Base-by-base conservation (phyloP, 2,888 invertebrate genomes). In the Belgica antarctica region DNA sequence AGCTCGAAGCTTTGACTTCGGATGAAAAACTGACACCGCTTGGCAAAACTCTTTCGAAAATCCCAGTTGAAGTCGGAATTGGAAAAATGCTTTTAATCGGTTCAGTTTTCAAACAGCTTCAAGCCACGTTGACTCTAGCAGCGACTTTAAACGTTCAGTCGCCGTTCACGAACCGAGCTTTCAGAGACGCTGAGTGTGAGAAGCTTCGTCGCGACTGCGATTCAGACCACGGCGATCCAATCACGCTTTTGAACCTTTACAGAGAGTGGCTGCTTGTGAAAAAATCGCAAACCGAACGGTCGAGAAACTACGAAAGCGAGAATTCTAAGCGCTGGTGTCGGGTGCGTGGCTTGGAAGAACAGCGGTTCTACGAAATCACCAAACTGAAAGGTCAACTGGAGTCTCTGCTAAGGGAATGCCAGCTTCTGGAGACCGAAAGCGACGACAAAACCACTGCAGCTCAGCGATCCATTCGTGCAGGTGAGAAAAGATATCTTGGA, bases 71-170 rank as follows among this genome's bases (percentile, higher is more conserved):
- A 77, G 90, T 99, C 69, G 86, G 90, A 0, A 86, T 99, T 70
- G 97, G 97, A 1, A 99, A 99, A 82, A 96, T 99, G 85, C 82
- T 98, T 36, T 89, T 97, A 22, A 86, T 94, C 82, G 96, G 95
- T 0, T 90, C 92, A 1, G 86, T 95, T 5, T 94, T 96, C 72
- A 86, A 92, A 72, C 91, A 95, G 75, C 86, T 93, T 0, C 91
- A 94, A 75, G 90, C 96, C 0, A 89, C 96, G 12, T 81, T 99
- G 5, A 93, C 94, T 0, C 79, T 97, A 25, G 92, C 97, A 0
- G 94, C 97, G 0, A 90, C 92, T 1, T 82, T 99, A 72, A 96
- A 96, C 73, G 92, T 99, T 1, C 93, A 97, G 76, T 92, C 89
- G 72, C 95, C 97, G 0, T 91, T 94, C 76, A 96, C 96, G 0